Evolutionary conservation across 1,140 invertebrate species (phyloP).

Genomic region (Cardiocondyla obscurior): DNA sequence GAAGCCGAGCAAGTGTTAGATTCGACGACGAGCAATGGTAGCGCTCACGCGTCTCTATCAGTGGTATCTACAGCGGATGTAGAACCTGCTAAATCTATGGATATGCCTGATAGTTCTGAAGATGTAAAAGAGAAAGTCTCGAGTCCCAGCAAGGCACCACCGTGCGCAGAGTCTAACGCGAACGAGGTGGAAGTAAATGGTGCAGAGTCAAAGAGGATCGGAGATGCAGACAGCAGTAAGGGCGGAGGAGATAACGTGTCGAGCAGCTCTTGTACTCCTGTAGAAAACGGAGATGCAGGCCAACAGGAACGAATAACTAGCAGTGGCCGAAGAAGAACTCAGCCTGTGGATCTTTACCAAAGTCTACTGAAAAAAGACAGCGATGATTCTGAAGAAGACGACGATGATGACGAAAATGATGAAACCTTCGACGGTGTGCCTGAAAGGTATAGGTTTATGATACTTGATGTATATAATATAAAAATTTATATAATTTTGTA

Average conservation of each 20-base stretch:
- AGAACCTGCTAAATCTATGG: slow-evolving; percentile 74
- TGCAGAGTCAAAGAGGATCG: slow-evolving; percentile 78
- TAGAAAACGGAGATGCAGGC: slow-evolving; percentile 84
- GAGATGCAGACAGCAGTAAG: slow-evolving; percentile 84
- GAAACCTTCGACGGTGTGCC: slow-evolving; percentile 76
- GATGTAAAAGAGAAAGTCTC: slow-evolving; percentile 84
- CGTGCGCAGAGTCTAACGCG: slow-evolving; percentile 61
- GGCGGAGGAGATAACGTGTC: slow-evolving; percentile 79
- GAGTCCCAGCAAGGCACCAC: slow-evolving; percentile 79
- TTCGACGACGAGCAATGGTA: slow-evolving; percentile 85
- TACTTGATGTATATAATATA: slow-evolving; percentile 62
- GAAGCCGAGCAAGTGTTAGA: slow-evolving; percentile 80
- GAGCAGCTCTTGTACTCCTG: slow-evolving; percentile 77
- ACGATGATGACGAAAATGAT: slow-evolving; percentile 80
- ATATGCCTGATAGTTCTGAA: slow-evolving; percentile 86
- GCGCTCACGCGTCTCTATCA: slow-evolving; percentile 67
- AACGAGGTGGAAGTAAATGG: slow-evolving; percentile 78
- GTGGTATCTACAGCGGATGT: slow-evolving; percentile 71
- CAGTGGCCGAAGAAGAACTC: slow-evolving; percentile 70
- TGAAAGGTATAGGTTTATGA: slow-evolving; percentile 70
- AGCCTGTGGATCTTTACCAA: slow-evolving; percentile 68
- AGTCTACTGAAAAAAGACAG: slow-evolving; percentile 64
- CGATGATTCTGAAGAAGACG: slow-evolving; percentile 71
- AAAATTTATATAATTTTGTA: slow-evolving; percentile 33
- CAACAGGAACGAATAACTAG: slow-evolving; percentile 76